Base-by-base conservation (phyloP, 2,797 vertebrate species). In the Eulemur albifrons region DNA sequence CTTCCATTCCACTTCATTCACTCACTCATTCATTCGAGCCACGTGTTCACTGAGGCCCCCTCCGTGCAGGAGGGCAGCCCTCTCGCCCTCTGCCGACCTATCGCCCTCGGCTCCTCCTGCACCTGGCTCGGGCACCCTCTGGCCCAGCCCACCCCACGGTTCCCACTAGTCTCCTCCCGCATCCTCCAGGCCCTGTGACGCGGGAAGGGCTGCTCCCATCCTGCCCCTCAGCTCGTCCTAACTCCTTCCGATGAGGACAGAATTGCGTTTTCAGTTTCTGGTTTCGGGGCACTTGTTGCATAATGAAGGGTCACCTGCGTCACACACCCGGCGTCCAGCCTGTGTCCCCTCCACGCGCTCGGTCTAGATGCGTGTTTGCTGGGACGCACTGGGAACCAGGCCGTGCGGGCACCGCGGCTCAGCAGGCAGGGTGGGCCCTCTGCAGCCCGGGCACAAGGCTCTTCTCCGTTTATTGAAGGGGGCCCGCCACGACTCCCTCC, bases 241-340 rank as follows among this genome's bases (percentile, higher is more conserved):
- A 0, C 52, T 43, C 63, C 25, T 54, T 32, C 79, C 7, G 50
- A 48, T 5, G 27, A 73, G 23, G 8, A 21, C 0, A 0, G 13
- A 0, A 0, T 0, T 20, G 25, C 5, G 0, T 14, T 43, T 15
- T 45, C 48, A 1, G 32, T 2, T 20, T 14, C 67, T 59, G 27
- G 30, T 57, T 40, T 45, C 0, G 4, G 5, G 65, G 38, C 45
- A 3, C 4, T 23, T 8, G 20, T 8, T 2, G 7, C 5, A 6
- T 0, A 2, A 10, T 0, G 32, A 0, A 23, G 50, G 9, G 8
- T 38, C 12, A 21, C 27, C 4, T 0, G 1, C 6, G 21, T 57
- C 27, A 27, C 30, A 63, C 3, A 0, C 23, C 35, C 27, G 30
- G 77, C 1, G 0, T 43, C 63, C 32, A 35, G 76, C 11, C 69